A percentile compares a stretch with the other conserved stretches of the same genome.
phyloP scores from a whole-genome alignment of 1,140 invertebrate species.

The Sminthurinus signatus region DNA sequence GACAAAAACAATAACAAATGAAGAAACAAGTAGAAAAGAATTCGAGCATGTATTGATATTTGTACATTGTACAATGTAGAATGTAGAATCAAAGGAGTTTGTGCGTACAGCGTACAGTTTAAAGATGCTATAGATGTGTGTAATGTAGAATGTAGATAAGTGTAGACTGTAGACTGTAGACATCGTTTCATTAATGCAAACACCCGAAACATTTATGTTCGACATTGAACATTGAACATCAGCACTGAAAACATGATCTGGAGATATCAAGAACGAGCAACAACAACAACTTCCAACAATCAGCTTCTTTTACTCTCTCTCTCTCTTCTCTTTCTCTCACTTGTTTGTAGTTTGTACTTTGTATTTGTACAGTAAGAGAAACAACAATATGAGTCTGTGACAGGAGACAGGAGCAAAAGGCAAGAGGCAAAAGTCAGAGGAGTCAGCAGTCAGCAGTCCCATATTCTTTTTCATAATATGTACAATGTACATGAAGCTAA shows the following conservation, averaged over 20 bases:
- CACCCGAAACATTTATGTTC: neutral
- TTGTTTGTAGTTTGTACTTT: neutral
- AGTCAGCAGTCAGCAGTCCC: too few species aligned
- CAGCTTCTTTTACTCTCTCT: neutral
- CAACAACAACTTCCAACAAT: neutral
- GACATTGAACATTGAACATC: conserved; percentile 1
- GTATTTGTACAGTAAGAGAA: neutral
- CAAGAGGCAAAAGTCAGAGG: too few species aligned
- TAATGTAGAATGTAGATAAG: neutral
- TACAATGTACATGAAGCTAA: too few species aligned
- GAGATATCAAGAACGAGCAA: neutral
- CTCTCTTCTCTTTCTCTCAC: neutral
- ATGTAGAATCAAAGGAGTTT: too few species aligned
- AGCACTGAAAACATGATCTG: neutral
- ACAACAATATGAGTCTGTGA: neutral
- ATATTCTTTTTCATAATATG: too few species aligned
- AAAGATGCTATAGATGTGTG: too few species aligned
- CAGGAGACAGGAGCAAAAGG: too few species aligned
- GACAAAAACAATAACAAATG: too few species aligned
- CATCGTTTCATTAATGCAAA: conserved; percentile 6
- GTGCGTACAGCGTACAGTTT: too few species aligned
- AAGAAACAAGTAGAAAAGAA: too few species aligned
- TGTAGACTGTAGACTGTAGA: neutral
- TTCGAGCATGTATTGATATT: too few species aligned
- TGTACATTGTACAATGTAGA: too few species aligned